These are phyloP conservation scores for Ceyx erithaca DNA, from an alignment of 2,797 vertebrate species.

Conservation along the genomic window DNA sequence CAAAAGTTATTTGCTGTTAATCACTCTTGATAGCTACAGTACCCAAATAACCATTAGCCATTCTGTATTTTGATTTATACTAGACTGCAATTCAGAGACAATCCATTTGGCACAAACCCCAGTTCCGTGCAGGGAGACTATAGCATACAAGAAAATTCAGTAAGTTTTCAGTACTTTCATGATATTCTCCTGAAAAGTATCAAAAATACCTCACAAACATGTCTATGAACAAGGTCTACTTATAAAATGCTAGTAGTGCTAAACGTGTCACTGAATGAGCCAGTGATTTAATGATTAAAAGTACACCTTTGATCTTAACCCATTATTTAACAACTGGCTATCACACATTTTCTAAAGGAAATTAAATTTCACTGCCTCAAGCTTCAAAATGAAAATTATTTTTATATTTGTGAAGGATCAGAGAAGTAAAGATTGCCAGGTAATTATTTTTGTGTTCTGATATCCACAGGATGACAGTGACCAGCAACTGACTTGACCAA, in stretches of 20 bases:
- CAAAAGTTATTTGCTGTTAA: not conserved
- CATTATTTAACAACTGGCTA: not conserved
- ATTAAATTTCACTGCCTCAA: not conserved
- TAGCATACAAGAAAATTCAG: not conserved
- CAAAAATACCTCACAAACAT: not conserved
- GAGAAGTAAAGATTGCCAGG: not conserved
- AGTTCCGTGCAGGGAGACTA: not conserved
- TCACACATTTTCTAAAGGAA: not conserved
- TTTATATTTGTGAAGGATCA: not conserved
- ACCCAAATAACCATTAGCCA: not conserved
- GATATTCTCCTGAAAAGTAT: not conserved
- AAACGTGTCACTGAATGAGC: not conserved
- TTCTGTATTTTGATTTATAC: not conserved
- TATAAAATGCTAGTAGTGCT: not conserved
- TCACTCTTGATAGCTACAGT: not conserved
- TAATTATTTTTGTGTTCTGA: not conserved
- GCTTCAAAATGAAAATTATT: not conserved
- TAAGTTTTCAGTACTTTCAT: not conserved
- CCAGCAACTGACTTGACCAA: not conserved
- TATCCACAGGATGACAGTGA: not conserved
- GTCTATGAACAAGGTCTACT: not conserved
- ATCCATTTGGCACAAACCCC: not conserved
- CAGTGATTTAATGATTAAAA: not conserved
- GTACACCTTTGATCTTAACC: not conserved
- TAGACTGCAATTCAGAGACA: not conserved